Conservation (phyloP, 2,113 vertebrate species). For the Ictalurus furcatus region DNA sequence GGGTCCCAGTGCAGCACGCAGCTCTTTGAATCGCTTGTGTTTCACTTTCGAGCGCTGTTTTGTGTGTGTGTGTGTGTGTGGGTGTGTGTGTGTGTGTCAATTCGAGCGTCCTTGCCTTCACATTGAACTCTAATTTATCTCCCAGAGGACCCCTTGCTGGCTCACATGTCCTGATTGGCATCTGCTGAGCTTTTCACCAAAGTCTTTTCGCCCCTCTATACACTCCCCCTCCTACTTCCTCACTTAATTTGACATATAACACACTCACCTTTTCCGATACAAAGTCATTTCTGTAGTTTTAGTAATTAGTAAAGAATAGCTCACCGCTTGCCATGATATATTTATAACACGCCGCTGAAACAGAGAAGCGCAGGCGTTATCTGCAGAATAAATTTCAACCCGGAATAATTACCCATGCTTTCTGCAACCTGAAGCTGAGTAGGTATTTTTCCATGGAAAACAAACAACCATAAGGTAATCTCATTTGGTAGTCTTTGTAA, state of each 20-base stretch:
- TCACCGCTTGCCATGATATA: neutral
- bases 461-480: conserved; percentile 66
- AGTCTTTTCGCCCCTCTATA: conserved; percentile 33
- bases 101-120: conserved; percentile 71
- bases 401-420: conserved; percentile 33
- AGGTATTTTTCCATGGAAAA: conserved; percentile 60
- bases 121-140: conserved; percentile 72
- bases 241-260: conserved; percentile 19
- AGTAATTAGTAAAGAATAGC: conserved; percentile 2
- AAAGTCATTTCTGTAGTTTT: neutral
- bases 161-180: conserved; percentile 70
- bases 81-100: neutral
- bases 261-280: conserved; percentile 24
- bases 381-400: conserved; percentile 11
- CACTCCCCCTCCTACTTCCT: neutral
- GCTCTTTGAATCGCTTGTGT: conserved; percentile 67
- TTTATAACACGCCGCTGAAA: neutral
- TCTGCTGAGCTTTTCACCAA: conserved; percentile 59
- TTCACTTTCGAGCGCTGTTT: conserved; percentile 63
- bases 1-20: conserved; percentile 61
- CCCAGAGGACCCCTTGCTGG: conserved; percentile 68
- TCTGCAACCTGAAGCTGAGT: conserved; percentile 35
- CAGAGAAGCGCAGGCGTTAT: neutral
- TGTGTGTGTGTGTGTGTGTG: conserved; percentile 44
- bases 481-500: conserved; percentile 58